Evolutionary conservation across 2,888 invertebrate species (phyloP), one percentile per base, ranked within the genome.

Genomic region (Drosophila glabriapex): DNA sequence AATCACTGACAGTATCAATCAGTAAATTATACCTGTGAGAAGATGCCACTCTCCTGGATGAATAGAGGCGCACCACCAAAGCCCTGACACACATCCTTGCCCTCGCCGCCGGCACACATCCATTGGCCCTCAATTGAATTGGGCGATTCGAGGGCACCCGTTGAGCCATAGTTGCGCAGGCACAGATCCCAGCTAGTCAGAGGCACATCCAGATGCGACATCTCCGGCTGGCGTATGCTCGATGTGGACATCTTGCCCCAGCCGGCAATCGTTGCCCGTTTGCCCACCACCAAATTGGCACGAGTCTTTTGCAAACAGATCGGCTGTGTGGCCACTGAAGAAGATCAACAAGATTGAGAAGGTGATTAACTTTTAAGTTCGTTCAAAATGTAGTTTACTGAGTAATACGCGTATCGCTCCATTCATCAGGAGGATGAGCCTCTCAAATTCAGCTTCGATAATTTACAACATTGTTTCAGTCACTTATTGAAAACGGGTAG

Each of bases 51-150:
- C 79, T 95, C 95, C 71, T 94, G 94, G 3, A 95, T 93, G 62
- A 97, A 91, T 5, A 97, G 93, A 0, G 97, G 97, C 0, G 97
- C 96, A 5, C 97, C 97, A 4, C 96, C 97, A 84, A 96, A 97
- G 7, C 97, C 97, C 14, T 96, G 95, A 80, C 97, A 97, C 0
- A 97, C 97, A 90, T 97, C 97, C 77, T 95, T 95, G 22, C 96
- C 96, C 77, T 96, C 96, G 0, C 96, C 97, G 0, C 97, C 97
- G 0, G 96, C 96, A 83, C 97, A 97, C 70, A 96, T 93, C 92
- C 95, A 95, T 74, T 95, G 94, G 28, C 96, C 96, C 3, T 95
- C 95, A 70, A 93, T 92, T 5, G 93, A 93, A 69, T 93, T 93
- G 41, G 95, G 87, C 86, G 94, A 80, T 59, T 94, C 93, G 9